Evolutionary conservation across 2,113 vertebrate genomes (phyloP), one percentile per base, ranked within the genome.

Genomic region (Lepisosteus oculatus): DNA sequence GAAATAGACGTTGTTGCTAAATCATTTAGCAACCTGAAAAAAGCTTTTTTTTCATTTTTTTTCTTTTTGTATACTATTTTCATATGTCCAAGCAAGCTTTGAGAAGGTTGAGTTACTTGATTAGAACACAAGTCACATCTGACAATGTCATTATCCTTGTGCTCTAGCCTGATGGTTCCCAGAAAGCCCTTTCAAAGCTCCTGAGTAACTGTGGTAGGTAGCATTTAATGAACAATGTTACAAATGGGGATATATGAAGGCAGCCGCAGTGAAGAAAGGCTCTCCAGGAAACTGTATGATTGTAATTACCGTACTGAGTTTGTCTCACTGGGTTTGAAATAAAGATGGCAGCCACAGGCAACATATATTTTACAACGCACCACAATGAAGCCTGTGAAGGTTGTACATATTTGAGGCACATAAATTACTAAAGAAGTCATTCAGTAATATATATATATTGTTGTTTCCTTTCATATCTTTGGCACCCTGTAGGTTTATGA

Each of bases 101-200:
- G 85, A 84, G 83, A 89, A 86, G 90, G 87, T 89, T 88, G 85
- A 86, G 86, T 77, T 85, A 88, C 75, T 45, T 5, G 14, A 88
- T 91, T 89, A 85, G 83, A 87, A 92, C 81, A 87, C 88, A 82
- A 90, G 87, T 89, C 91, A 90, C 86, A 80, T 89, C 85, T 75
- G 81, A 85, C 81, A 85, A 79, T 92, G 89, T 91, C 90, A 90
- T 92, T 90, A 91, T 84, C 91, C 74, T 0, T 74, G 71, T 89
- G 85, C 86, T 85, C 78, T 82, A 85, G 85, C 84, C 83, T 64
- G 81, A 78, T 87, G 84, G 90, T 80, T 89, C 88, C 85, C 87
- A 82, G 89, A 90, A 91, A 76, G 79, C 83, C 79, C 88, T 91
- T 90, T 89, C 88, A 92, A 87, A 85, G 80, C 87, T 87, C 85